phyloP scores from a whole-genome alignment of 2,888 invertebrate genomes.

The Drosophila atroscutellata region DNA sequence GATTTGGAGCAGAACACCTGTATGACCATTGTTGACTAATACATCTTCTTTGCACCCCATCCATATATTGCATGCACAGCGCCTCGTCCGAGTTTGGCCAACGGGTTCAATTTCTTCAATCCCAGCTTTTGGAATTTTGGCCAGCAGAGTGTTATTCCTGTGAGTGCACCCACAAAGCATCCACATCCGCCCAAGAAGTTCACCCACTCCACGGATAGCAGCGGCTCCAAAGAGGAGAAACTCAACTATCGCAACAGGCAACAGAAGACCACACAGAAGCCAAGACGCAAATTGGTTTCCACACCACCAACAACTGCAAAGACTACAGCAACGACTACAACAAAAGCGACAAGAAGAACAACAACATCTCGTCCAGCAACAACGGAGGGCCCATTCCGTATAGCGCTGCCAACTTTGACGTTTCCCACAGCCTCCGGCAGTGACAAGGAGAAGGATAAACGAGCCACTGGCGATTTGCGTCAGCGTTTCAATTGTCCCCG shows the following conservation, averaged over 20 bases:
- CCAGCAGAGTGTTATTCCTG: slow-evolving; percentile 66
- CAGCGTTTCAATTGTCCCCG: slow-evolving; percentile 83
- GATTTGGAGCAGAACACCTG: slow-evolving; percentile 77
- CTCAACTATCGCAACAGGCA: slow-evolving; percentile 44
- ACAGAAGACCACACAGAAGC: slow-evolving; percentile 50
- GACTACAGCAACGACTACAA: slow-evolving; percentile 36
- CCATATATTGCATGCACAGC: slow-evolving; percentile 44
- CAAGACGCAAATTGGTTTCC: slow-evolving; percentile 13
- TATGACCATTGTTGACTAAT: slow-evolving; percentile 65
- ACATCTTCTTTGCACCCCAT: background rate
- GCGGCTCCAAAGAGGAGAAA: slow-evolving; percentile 60
- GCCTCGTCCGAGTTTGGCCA: slow-evolving; percentile 70
- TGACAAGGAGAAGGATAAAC: slow-evolving; percentile 84
- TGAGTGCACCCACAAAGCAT: slow-evolving; percentile 53
- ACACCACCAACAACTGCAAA: slow-evolving; percentile 31
- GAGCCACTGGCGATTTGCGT: slow-evolving; percentile 65
- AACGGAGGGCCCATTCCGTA: slow-evolving; percentile 80
- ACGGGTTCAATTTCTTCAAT: slow-evolving; percentile 76
- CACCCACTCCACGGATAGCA: slow-evolving; percentile 17
- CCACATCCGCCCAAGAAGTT: slow-evolving; percentile 71
- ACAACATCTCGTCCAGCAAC: slow-evolving; percentile 27
- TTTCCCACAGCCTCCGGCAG: slow-evolving; percentile 46
- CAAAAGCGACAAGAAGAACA: slow-evolving; percentile 8
- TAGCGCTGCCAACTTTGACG: slow-evolving; percentile 78
- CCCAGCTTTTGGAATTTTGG: slow-evolving; percentile 78